Evolutionary conservation across 2,888 invertebrate species (phyloP), one percentile per base, ranked within the genome.

Genomic region (Palloptera scutellata): DNA sequence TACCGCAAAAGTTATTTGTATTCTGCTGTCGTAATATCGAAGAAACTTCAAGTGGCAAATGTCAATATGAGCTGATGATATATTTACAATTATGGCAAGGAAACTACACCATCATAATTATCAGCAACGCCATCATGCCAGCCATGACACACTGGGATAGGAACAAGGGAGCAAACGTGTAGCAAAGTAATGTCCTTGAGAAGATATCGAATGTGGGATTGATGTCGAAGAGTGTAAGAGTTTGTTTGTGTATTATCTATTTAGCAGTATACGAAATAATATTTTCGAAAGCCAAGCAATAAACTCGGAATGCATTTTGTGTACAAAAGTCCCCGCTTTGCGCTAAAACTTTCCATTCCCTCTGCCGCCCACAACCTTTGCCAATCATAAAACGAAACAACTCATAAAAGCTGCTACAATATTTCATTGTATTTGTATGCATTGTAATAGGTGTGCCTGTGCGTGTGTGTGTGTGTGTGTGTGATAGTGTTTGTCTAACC

Each of bases 271-370:
- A n/a, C n/a, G 30, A 30, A 30, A 30, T 6, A 30, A n/a, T n/a
- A n/a, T n/a, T 45, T 55, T 63, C 48, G 48, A 48, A 45, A 8
- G 42, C 45, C 20, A 4, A 57, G 19, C 77, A 78, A 79, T 78
- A 78, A 77, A 77, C 78, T 76, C 78, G 78, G 75, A 77, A 78
- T 73, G 79, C 71, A 67, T 58, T 60, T 66, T 15, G 73, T 30
- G 30, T 30, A 6, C 30, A 30, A 30, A 30, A 30, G 6, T 4
- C 3, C 30, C 30, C 30, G 30, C 30, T 6, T 30, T 30, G 30
- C 6, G 30, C 30, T 30, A 30, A 2, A 30, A 4, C 6, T 30
- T 6, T 30, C 30, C 30, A 30, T 30, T 30, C 30, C 30, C 30
- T 30, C 6, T 30, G 3, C 30, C 6, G 30, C 30, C 30, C 3